phyloP scores from a whole-genome alignment of 2,797 vertebrate genomes.

The Pseudomugil gertrudae region DNA sequence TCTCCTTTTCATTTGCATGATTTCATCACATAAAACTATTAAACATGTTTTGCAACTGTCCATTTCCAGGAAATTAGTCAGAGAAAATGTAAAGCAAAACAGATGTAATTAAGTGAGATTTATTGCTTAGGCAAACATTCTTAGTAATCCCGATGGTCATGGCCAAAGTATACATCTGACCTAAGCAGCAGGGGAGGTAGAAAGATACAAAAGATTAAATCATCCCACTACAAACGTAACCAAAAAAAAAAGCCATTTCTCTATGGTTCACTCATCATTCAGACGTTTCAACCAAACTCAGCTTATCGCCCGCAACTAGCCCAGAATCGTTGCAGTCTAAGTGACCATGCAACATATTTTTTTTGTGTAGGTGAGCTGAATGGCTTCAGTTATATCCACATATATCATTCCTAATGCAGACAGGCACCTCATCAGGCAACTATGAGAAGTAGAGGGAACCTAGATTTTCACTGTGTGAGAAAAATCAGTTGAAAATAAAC shows the following conservation, averaged over 20 bases:
- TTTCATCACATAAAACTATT: not conserved
- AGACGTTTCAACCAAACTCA: not conserved
- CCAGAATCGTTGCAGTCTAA: not conserved
- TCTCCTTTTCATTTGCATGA: not conserved
- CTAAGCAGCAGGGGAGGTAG: not conserved
- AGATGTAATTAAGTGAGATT: not conserved
- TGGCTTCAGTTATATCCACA: not conserved
- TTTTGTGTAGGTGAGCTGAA: not conserved
- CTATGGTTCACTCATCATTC: no score
- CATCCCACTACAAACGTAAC: not conserved
- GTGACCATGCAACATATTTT: not conserved
- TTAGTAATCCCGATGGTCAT: not conserved
- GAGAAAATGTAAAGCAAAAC: not conserved
- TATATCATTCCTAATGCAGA: not conserved
- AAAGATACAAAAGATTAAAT: not conserved
- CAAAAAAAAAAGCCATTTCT: not conserved
- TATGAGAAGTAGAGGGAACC: not conserved
- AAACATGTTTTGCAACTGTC: not conserved
- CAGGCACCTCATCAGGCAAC: not conserved
- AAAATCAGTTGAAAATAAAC: not conserved
- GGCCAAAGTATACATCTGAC: conserved; percentile 1
- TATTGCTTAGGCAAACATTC: not conserved
- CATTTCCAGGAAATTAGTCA: not conserved
- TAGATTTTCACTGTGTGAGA: not conserved
- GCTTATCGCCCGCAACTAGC: not conserved